phyloP scores from a whole-genome alignment of 2,797 vertebrate genomes.

The Percopsis omiscomaycus region DNA sequence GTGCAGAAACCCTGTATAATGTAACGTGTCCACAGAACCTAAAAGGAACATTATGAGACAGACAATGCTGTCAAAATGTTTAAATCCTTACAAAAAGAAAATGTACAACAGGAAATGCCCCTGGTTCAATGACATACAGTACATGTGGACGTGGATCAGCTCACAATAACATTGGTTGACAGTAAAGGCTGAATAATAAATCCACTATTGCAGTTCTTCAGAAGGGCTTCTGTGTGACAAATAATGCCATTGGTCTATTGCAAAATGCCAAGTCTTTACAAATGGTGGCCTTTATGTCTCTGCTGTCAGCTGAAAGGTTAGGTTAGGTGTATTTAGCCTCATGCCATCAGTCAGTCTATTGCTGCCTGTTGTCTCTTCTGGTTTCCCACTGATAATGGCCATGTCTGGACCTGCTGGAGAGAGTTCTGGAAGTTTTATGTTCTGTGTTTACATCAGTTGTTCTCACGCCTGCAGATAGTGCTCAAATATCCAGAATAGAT shows the following conservation, averaged over 20 bases:
- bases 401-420: slow-evolving; percentile 8
- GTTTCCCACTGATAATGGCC: slow-evolving; percentile 43
- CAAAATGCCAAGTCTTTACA: slow-evolving; percentile 2
- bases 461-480: background rate
- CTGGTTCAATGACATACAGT: background rate
- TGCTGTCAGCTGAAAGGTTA: slow-evolving; percentile 26
- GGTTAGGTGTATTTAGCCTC: slow-evolving; percentile 34
- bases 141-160: slow-evolving; percentile 1
- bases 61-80: background rate
- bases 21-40: no score
- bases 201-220: background rate
- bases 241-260: slow-evolving; percentile 2
- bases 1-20: no score
- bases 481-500: background rate
- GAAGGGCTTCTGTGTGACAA: slow-evolving; percentile 3
- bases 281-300: slow-evolving; percentile 13
- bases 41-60: no score
- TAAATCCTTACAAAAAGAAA: slow-evolving; percentile 3
- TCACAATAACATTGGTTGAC: background rate
- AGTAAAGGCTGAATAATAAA: background rate
- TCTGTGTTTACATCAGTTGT: slow-evolving; percentile 6
- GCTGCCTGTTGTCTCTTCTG: slow-evolving; percentile 18
- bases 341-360: slow-evolving; percentile 40
- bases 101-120: slow-evolving; percentile 4
- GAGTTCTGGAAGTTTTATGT: slow-evolving; percentile 22